Evolutionary conservation across 1,140 invertebrate genomes (phyloP).

Genomic region (Hylaeus anthracinus): DNA sequence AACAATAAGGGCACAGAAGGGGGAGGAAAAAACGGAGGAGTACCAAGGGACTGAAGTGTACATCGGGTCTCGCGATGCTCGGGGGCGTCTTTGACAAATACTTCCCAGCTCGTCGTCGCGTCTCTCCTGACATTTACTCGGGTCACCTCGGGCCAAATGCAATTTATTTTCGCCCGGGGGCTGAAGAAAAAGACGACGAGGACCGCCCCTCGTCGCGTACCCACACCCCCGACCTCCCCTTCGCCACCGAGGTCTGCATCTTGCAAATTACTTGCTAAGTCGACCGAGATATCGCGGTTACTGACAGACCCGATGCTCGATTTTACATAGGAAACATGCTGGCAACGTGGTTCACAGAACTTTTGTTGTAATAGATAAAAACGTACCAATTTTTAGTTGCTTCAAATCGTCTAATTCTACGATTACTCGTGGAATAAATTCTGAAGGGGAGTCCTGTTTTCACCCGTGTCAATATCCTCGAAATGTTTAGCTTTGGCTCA

Average conservation of each 20-base stretch:
- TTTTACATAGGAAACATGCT: neutral
- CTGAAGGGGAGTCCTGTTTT: too few relatives aligned
- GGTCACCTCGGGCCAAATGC: constrained; percentile 45
- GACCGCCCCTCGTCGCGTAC: neutral
- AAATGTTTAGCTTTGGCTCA: too few relatives aligned
- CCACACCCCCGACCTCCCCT: neutral
- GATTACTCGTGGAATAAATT: too few relatives aligned
- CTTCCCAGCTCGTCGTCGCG: constrained; percentile 39
- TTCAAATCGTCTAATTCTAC: too few relatives aligned
- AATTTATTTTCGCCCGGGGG: constrained; percentile 41
- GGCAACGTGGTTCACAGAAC: neutral
- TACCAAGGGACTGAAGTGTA: constrained; percentile 35
- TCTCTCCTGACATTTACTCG: constrained; percentile 50
- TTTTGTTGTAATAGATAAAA: too few relatives aligned
- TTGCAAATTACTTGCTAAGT: constrained; percentile 47
- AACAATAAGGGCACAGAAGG: constrained; percentile 9
- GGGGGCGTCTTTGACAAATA: constrained; percentile 48
- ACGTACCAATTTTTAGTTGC: too few relatives aligned
- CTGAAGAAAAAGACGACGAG: constrained; percentile 30
- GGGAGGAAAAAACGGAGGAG: neutral
- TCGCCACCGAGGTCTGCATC: neutral
- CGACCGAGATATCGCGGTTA: constrained; percentile 13
- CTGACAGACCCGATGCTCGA: neutral
- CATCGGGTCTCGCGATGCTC: constrained; percentile 27
- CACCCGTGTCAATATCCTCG: too few relatives aligned